Base-by-base conservation (phyloP, 1,140 invertebrate species). In the Drosophila triauraria region DNA sequence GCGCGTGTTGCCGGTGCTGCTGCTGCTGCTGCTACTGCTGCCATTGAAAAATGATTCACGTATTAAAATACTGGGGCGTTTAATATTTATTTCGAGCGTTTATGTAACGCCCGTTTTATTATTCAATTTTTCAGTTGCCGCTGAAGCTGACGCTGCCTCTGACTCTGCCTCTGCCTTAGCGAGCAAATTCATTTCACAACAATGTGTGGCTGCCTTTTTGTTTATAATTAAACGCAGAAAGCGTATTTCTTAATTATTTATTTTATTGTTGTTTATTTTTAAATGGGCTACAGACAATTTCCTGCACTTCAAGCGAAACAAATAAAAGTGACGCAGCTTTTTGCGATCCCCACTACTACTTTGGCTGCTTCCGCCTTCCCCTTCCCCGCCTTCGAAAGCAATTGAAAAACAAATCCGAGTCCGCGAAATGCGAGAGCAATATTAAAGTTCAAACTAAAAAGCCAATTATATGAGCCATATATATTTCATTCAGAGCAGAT, bases 241-340 rank as follows among this genome's bases (percentile, higher is more conserved):
- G 77, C 80, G 84, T 85, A 86, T 90, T 90, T 87, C 80, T 88
- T 90, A 90, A 90, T 90, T 90, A 90, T 90, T 90, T 90, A 90
- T 90, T 90, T 90, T 91, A 90, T 90, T 91, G 84, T 90, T 90
- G 85, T 91, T 90, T 90, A 90, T 90, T 90, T 90, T 90, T 91
- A 90, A 90, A 90, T 90, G 85, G 82, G 85, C 86, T 90, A 91
- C 86, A 90, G 85, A 90, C 86, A 90, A 90, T 90, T 91, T 90
- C 85, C 85, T 90, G 86, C 85, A 90, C 85, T 90, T 91, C 70
- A 82, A 82, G 86, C 76, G 86, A 88, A 88, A 88, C 85, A 90
- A 88, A 88, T 90, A 85, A 85, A 86, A 90, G 64, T 90, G 85
- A 91, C 86, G 85, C 86, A 90, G 82, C 68, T 69, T 69, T 85